Base-by-base conservation (phyloP, 2,797 vertebrate species). In the Pangasius macronema region DNA sequence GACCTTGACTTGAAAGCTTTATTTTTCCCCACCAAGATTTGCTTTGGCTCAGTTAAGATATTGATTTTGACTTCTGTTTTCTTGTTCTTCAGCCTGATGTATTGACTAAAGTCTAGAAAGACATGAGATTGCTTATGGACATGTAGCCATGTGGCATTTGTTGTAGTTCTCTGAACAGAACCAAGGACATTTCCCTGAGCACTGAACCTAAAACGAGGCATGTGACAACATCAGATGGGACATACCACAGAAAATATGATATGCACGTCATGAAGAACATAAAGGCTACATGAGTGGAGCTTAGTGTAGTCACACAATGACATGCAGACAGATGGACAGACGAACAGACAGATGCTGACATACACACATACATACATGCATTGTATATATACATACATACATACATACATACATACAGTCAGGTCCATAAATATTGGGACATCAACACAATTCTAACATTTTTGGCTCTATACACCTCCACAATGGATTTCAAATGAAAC, bases 61-160 rank as follows among this genome's bases (percentile, higher is more conserved):
- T 87, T 87, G 86, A 87, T 87, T 87, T 36, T 36, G 61, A 84
- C 84, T 82, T 75, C 11, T 81, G 57, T 88, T 61, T 65, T 81
- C 72, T 53, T 76, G 72, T 85, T 16, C 5, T 86, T 80, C 3
- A 59, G 77, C 57, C 30, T 63, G 83, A 76, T 59, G 24, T 76
- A 85, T 88, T 85, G 83, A 88, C 67, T 88, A 20, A 88, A 73
- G 24, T 81, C 76, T 65, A 65, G 33, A 82, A 82, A 75, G 84
- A 82, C 76, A 42, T 65, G 55, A 16, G 65, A 49, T 61, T 70
- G 75, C 51, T 20, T 80, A 27, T 87, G 65, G 79, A 77, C 65
- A 63, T 80, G 82, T 63, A 63, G 63, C 61, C 57, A 22, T 79
- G 59, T 30, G 59, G 39, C 59, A 67, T 87, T 87, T 77, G 82